A percentile compares a stretch with the other conserved stretches of the same genome.
Evolutionary conservation across 37 sponge, comb jelly and placozoan genomes (phyloP).

Genomic region (Corticium candelabrum): DNA sequence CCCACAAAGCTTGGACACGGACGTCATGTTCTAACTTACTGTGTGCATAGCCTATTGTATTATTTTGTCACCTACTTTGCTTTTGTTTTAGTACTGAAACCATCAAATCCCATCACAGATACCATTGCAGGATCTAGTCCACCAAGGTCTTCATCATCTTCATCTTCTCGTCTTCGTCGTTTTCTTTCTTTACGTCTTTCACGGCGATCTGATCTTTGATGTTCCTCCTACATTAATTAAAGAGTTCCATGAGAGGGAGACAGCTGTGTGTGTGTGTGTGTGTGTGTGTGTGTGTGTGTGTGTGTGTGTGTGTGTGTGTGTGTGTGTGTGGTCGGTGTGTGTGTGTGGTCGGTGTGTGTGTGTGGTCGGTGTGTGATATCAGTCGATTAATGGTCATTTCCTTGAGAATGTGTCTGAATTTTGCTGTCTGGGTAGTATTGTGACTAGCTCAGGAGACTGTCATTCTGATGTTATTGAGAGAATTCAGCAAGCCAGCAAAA

Average conservation of each 20-base stretch:
- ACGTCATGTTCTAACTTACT: not conserved
- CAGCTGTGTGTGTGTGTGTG: not conserved
- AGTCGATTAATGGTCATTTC: no score
- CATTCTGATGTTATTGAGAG: no score
- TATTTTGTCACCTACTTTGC: no score
- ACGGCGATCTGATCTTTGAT: constrained; percentile 42
- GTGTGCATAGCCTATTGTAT: no score
- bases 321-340: not conserved
- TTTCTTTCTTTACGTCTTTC: constrained; percentile 50
- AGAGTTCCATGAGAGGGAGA: no score
- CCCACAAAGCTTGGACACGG: no score
- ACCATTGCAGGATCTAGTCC: constrained; percentile 82
- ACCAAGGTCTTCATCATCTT: constrained; percentile 37
- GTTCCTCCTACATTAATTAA: constrained; percentile 43
- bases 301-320: constrained; percentile 2
- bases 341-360: no score
- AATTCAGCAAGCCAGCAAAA: no score
- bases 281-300: constrained; percentile 9
- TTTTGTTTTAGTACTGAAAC: constrained; percentile 74
- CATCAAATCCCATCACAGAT: constrained; percentile 92
- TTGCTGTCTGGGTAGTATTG: no score
- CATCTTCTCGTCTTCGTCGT: constrained; percentile 26
- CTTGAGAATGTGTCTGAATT: no score
- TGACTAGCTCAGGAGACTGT: no score
- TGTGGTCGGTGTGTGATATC: no score